A percentile compares a stretch with the other conserved stretches of the same genome.
These are phyloP conservation scores for Lutjanus erythropterus DNA, from an alignment of 2,113 vertebrate genomes.

Conservation along the genomic window DNA sequence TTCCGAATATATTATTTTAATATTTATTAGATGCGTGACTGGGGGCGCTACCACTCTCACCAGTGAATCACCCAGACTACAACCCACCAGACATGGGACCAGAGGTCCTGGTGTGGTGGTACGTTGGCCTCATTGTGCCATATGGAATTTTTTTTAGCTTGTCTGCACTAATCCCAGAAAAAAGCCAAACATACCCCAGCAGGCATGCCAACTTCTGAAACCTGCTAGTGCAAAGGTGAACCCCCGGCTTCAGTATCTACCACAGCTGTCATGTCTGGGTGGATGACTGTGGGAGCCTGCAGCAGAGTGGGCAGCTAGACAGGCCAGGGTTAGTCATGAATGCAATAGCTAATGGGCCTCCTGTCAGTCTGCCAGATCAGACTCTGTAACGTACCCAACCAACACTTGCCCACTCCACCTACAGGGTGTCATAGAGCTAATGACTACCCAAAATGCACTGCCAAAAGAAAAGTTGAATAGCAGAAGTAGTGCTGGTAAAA, in stretches of 20 bases:
- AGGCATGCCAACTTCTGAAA: slow-evolving; percentile 44
- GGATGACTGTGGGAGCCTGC: slow-evolving; percentile 35
- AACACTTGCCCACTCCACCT: slow-evolving; percentile 20
- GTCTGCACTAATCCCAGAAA: slow-evolving; percentile 45
- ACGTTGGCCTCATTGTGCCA: slow-evolving; percentile 66
- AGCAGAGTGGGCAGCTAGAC: slow-evolving; percentile 36
- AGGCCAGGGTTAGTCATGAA: slow-evolving; percentile 36
- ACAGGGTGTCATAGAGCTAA: slow-evolving; percentile 63
- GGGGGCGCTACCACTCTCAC: slow-evolving; percentile 27
- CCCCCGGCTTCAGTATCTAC: slow-evolving; percentile 33
- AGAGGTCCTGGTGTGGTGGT: slow-evolving; percentile 12
- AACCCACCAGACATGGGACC: slow-evolving; percentile 20
- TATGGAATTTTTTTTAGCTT: slow-evolving; percentile 50
- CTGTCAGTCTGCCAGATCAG: slow-evolving; percentile 41
- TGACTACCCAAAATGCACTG: slow-evolving; percentile 50
- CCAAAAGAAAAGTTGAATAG: background rate
- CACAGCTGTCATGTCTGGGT: slow-evolving; percentile 58
- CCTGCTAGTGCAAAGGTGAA: slow-evolving; percentile 59
- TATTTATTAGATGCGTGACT: slow-evolving; percentile 46
- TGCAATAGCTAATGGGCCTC: slow-evolving; percentile 42
- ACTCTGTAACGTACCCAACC: slow-evolving; percentile 19
- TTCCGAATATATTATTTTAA: slow-evolving; percentile 35
- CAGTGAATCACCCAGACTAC: slow-evolving; percentile 45
- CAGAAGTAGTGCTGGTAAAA: background rate
- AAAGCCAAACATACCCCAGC: slow-evolving; percentile 20